Evolutionary conservation across 2,797 vertebrate genomes (phyloP).

Genomic region (Betta splendens): DNA sequence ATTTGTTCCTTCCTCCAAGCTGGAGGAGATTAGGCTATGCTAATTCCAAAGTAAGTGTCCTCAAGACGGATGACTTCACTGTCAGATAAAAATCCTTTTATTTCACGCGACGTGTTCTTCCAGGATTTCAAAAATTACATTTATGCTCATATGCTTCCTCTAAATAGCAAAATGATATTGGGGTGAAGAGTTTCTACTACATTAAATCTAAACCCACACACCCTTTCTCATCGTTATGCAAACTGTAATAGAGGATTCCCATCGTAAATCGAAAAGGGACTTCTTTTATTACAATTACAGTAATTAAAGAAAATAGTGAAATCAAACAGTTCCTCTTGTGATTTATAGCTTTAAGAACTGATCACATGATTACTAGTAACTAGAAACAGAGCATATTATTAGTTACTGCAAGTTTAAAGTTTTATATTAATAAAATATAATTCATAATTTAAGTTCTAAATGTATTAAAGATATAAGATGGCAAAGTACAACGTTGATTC

Average conservation of each 20-base stretch:
- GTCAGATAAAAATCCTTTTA: slow-evolving; percentile 22
- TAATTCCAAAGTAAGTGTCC: slow-evolving; percentile 28
- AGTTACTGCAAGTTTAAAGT: too few species aligned
- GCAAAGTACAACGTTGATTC: too few species aligned
- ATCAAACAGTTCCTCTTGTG: background rate
- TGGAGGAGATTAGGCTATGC: slow-evolving; percentile 15
- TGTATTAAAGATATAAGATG: too few species aligned
- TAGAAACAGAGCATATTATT: too few species aligned
- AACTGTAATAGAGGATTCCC: slow-evolving; percentile 12
- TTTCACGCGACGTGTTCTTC: slow-evolving; percentile 16
- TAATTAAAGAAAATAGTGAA: background rate
- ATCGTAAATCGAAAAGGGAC: background rate
- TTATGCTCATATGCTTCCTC: slow-evolving; percentile 10
- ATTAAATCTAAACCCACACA: slow-evolving; percentile 30
- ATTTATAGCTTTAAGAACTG: slow-evolving; percentile 11
- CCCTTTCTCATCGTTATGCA: background rate
- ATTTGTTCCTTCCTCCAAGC: slow-evolving; percentile 26
- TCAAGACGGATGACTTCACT: slow-evolving; percentile 27
- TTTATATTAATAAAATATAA: too few species aligned
- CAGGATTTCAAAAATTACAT: slow-evolving; percentile 2
- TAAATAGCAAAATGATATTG: slow-evolving; percentile 27
- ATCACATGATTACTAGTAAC: background rate
- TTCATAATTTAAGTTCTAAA: too few species aligned
- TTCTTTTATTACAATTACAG: background rate
- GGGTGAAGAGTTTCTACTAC: slow-evolving; percentile 33